These are phyloP conservation scores for Melinopterus prodromus DNA, from an alignment of 2,888 invertebrate species.

Conservation along the genomic window DNA sequence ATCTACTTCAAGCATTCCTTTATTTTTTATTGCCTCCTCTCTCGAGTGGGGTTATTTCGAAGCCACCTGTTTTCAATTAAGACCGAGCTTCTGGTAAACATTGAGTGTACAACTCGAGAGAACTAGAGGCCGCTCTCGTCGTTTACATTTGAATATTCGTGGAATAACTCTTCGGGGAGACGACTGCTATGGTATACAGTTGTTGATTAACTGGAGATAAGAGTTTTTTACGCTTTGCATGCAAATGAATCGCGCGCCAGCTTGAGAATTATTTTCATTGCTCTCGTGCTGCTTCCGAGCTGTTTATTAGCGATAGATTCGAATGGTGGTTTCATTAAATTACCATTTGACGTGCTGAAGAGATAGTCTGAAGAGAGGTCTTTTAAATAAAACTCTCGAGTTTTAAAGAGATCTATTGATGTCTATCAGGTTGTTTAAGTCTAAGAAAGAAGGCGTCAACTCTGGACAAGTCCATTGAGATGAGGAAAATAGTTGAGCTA, in stretches of 20 bases:
- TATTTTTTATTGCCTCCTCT: neutral
- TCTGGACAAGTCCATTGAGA: no score
- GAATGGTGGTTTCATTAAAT: neutral
- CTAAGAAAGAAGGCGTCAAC: no score
- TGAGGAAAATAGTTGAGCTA: no score
- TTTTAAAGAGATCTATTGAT: neutral
- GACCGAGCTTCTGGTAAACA: neutral
- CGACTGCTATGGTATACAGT: neutral
- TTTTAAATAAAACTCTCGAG: neutral
- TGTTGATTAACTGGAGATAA: neutral
- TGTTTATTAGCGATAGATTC: neutral
- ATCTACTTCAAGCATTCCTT: neutral
- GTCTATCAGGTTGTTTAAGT: no score
- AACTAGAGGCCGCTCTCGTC: neutral
- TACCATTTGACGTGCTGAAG: neutral
- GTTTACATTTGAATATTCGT: neutral
- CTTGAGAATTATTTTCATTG: neutral
- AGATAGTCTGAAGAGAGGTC: neutral
- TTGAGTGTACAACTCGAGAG: neutral
- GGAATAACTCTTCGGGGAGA: neutral
- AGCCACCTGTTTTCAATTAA: neutral
- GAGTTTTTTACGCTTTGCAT: conserved; percentile 4
- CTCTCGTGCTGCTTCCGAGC: neutral
- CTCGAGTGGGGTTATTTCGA: neutral
- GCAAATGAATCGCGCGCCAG: neutral